phyloP scores from a whole-genome alignment of 2,797 vertebrate species.

The Molossus molossus region DNA sequence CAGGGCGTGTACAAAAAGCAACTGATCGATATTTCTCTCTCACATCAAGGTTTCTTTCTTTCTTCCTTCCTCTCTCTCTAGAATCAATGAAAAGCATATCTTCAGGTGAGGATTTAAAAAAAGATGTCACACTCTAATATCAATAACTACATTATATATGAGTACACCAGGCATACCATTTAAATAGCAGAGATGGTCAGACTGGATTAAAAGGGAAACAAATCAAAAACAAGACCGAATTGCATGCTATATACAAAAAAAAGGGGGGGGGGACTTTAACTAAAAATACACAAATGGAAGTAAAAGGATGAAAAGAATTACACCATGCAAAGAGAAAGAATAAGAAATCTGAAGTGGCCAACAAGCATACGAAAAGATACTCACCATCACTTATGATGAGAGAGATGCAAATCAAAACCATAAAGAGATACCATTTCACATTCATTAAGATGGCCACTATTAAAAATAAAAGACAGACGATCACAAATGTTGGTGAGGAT shows the following conservation, averaged over 20 bases:
- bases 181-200: background rate
- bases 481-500: background rate
- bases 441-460: background rate
- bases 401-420: constrained; percentile 9
- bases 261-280: background rate
- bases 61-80: too few species aligned
- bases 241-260: background rate
- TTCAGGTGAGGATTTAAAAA: background rate
- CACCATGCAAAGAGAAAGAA: too few species aligned
- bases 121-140: background rate
- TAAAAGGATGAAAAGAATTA: too few species aligned
- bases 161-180: background rate
- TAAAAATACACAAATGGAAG: background rate
- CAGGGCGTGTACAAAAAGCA: too few species aligned
- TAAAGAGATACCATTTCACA: background rate
- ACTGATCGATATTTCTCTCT: too few species aligned
- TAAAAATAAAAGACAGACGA: background rate
- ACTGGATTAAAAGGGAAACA: background rate
- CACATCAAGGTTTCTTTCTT: too few species aligned
- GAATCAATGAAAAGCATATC: too few species aligned
- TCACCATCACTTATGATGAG: background rate
- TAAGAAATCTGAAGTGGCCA: too few species aligned
- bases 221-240: background rate
- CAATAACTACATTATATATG: constrained; percentile 23
- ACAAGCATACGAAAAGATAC: too few species aligned